Conservation (phyloP, 2,797 vertebrate genomes). For the Argyrosomus regius region DNA sequence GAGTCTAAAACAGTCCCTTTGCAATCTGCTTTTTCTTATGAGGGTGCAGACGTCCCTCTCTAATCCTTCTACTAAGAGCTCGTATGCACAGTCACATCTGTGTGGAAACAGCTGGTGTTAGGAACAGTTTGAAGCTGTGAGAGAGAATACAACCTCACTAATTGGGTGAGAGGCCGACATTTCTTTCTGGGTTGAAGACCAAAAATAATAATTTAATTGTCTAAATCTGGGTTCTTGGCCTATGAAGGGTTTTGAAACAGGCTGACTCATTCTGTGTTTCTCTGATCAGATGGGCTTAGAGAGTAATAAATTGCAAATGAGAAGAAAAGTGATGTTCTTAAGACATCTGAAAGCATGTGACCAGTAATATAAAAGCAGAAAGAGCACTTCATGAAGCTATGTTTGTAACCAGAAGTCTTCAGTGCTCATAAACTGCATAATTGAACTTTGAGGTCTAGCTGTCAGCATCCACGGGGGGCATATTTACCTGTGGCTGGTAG, state of each 20-base stretch:
- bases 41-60: not conserved
- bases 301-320: constrained; percentile 18
- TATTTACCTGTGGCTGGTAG: constrained; percentile 62
- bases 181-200: constrained; percentile 31
- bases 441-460: constrained; percentile 42
- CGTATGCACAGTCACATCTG: constrained; percentile 41
- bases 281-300: not conserved
- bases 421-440: constrained; percentile 60
- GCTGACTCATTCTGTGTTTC: not conserved
- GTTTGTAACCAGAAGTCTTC: constrained; percentile 36
- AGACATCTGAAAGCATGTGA: constrained; percentile 4
- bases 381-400: constrained; percentile 23
- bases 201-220: constrained; percentile 32
- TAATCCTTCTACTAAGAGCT: constrained; percentile 19
- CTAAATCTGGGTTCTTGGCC: constrained; percentile 27
- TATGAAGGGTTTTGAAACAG: constrained; percentile 8
- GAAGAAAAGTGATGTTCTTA: not conserved
- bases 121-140: constrained; percentile 43
- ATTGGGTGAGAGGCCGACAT: constrained; percentile 25
- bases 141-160: constrained; percentile 34
- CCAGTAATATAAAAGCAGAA: constrained; percentile 20
- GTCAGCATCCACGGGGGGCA: constrained; percentile 35
- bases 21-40: constrained; percentile 11
- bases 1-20: constrained; percentile 18
- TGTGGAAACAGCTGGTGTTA: constrained; percentile 51